Conservation (phyloP, 2,888 invertebrate species). For the Cryptocephalus moraei region DNA sequence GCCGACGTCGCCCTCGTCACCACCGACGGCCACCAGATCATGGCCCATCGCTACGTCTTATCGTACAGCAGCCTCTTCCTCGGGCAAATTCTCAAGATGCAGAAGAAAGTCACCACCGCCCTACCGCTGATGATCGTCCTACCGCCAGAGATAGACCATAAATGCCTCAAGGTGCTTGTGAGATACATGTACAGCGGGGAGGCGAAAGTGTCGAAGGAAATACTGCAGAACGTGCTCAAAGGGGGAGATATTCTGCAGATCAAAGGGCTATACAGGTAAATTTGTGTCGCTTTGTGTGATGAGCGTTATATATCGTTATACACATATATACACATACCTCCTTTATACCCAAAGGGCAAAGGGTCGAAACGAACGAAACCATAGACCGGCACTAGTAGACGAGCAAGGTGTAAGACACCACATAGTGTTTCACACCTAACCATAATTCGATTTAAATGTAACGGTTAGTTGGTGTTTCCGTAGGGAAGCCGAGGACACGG, state of each 20-base stretch:
- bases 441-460: too few species aligned
- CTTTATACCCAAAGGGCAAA: too few species aligned
- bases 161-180: constrained; percentile 68
- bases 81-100: constrained; percentile 43
- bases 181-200: constrained; percentile 78
- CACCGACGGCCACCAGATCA: constrained; percentile 67
- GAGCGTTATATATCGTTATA: too few species aligned
- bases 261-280: constrained; percentile 61
- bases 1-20: constrained; percentile 75
- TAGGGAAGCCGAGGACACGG: too few species aligned
- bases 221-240: constrained; percentile 66
- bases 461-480: too few species aligned
- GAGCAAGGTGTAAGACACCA: too few species aligned
- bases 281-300: background rate
- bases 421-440: too few species aligned
- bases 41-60: constrained; percentile 75
- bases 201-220: constrained; percentile 78
- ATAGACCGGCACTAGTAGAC: too few species aligned
- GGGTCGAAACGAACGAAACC: too few species aligned
- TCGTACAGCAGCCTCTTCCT: constrained; percentile 69
- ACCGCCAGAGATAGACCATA: constrained; percentile 71
- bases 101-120: constrained; percentile 20
- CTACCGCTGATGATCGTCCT: constrained; percentile 56
- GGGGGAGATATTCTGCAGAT: constrained; percentile 76
- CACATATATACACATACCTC: too few species aligned